Conservation (phyloP, 2,113 vertebrate species). For the Melanotaenia duboulayi region DNA sequence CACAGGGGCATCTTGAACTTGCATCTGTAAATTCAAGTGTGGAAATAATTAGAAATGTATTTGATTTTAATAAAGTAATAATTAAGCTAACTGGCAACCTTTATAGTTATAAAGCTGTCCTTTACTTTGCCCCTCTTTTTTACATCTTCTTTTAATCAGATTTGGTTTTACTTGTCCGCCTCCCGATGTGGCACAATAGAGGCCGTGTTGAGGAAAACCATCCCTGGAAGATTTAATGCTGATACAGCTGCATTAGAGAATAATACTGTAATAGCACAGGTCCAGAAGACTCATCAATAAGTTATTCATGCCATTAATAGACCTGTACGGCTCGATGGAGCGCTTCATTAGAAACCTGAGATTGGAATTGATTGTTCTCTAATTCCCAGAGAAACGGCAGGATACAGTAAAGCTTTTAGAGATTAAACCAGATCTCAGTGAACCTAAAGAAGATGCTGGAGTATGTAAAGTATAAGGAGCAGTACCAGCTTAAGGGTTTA, state of each 20-base stretch:
- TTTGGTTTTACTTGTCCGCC: slow-evolving; percentile 28
- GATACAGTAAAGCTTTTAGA: slow-evolving; percentile 51
- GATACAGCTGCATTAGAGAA: slow-evolving; percentile 26
- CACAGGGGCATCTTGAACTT: too few species aligned
- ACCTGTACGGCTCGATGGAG: slow-evolving; percentile 60
- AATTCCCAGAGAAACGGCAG: slow-evolving; percentile 64
- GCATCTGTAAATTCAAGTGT: too few species aligned
- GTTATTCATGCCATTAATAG: slow-evolving; percentile 78
- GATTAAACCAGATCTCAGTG: slow-evolving; percentile 36
- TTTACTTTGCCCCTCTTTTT: too few species aligned
- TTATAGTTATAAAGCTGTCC: too few species aligned
- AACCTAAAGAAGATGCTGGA: slow-evolving; percentile 21
- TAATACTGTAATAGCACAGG: slow-evolving; percentile 39
- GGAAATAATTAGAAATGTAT: too few species aligned
- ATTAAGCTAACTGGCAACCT: too few species aligned
- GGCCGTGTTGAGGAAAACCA: background rate
- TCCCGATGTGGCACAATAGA: background rate
- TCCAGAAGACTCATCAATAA: slow-evolving; percentile 67
- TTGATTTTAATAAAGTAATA: too few species aligned
- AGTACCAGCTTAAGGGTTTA: background rate
- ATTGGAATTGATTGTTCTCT: slow-evolving; percentile 76
- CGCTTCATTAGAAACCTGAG: slow-evolving; percentile 74
- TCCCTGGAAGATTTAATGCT: slow-evolving; percentile 11
- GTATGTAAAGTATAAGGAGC: background rate
- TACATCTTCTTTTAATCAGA: slow-evolving; percentile 26